phyloP scores from a whole-genome alignment of 2,888 invertebrate genomes.

The Atherix ibis region DNA sequence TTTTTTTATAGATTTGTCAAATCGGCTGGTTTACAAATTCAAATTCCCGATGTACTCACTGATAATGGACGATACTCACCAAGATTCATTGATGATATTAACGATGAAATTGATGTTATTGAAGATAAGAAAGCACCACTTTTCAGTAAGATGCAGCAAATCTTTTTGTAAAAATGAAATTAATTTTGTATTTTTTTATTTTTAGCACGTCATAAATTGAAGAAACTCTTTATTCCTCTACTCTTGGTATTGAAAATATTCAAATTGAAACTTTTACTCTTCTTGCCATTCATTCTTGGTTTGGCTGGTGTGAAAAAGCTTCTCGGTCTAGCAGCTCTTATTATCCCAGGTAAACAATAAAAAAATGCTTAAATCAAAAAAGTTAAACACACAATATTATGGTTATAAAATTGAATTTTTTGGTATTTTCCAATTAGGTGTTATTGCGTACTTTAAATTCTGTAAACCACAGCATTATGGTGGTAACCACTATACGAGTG shows the following conservation, averaged over 20 bases:
- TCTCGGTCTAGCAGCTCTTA: conserved; percentile 61
- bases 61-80: conserved; percentile 60
- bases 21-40: conserved; percentile 59
- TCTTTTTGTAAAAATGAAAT: conserved; percentile 2
- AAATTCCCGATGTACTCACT: conserved; percentile 58
- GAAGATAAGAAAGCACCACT: conserved; percentile 67
- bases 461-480: conserved; percentile 55
- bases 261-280: conserved; percentile 65
- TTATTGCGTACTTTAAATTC: conserved; percentile 72
- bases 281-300: conserved; percentile 68
- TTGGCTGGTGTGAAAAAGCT: conserved; percentile 73
- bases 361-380: no score
- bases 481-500: conserved; percentile 30
- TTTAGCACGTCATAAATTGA: conserved; percentile 64
- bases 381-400: no score
- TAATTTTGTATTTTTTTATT: no score
- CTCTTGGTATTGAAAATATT: conserved; percentile 66
- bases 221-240: conserved; percentile 69
- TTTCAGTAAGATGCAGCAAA: conserved; percentile 49
- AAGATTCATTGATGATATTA: conserved; percentile 67
- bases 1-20: conserved; percentile 46
- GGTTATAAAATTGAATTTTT: no score
- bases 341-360: conserved; percentile 43
- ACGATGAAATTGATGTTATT: conserved; percentile 65
- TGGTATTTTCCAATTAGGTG: no score